phyloP scores from a whole-genome alignment of 1,140 invertebrate species.

The Drosophila yakuba region DNA sequence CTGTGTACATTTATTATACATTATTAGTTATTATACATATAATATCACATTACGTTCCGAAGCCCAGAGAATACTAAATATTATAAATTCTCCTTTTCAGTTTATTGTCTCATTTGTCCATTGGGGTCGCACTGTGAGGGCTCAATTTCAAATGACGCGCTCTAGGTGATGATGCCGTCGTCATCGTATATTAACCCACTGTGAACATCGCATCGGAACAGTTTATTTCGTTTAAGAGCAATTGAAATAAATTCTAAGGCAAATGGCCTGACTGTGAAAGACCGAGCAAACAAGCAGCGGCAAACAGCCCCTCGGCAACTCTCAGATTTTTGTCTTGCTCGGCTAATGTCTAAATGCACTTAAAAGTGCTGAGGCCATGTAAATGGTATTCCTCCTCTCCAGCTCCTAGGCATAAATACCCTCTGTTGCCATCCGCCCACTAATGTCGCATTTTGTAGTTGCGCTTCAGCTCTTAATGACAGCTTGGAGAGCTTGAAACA shows the following conservation, averaged over 20 bases:
- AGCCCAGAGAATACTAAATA: too few relatives aligned
- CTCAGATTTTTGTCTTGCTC: constrained; percentile 33
- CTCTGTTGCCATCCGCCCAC: constrained; percentile 6
- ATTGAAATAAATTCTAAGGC: constrained; percentile 70
- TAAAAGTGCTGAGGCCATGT: constrained; percentile 52
- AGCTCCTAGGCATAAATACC: background rate
- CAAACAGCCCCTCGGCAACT: constrained; percentile 9
- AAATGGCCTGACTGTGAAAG: constrained; percentile 32
- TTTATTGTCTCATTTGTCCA: too few relatives aligned
- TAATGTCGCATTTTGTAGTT: constrained; percentile 47
- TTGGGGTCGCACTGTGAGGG: constrained; percentile 5
- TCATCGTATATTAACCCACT: constrained; percentile 21
- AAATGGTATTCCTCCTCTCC: constrained; percentile 49
- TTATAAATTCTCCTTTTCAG: too few relatives aligned
- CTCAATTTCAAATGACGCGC: constrained; percentile 43
- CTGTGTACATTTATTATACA: too few relatives aligned
- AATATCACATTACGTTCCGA: too few relatives aligned
- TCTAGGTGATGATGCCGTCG: constrained; percentile 39
- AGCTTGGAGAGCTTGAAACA: constrained; percentile 50
- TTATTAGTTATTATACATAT: too few relatives aligned
- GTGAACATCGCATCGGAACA: constrained; percentile 19
- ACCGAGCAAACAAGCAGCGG: constrained; percentile 8
- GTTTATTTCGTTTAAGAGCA: constrained; percentile 58
- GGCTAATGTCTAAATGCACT: constrained; percentile 75
- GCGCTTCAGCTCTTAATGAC: constrained; percentile 37